Conservation (phyloP, 2,888 invertebrate genomes). For the Perdita meconis region DNA sequence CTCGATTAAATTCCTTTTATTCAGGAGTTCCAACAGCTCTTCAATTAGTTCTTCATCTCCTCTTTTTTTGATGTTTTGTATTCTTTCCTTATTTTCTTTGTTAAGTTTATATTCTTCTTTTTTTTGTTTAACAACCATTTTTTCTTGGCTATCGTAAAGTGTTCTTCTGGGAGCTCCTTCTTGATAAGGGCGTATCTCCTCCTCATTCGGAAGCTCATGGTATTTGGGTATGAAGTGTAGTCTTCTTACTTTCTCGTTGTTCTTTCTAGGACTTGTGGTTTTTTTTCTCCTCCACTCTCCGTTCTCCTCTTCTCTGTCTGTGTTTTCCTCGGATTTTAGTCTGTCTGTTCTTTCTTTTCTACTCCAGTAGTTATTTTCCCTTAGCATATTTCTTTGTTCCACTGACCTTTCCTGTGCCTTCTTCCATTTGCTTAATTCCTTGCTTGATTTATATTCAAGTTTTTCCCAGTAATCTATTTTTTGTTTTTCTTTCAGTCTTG, state of each 20-base stretch:
- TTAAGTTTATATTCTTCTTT: background rate
- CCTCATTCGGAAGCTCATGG: no score
- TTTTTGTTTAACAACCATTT: background rate
- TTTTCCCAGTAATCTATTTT: background rate
- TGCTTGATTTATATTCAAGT: background rate
- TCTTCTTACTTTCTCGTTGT: no score
- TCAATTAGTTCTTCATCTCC: background rate
- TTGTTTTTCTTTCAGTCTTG: background rate
- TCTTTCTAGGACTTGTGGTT: no score
- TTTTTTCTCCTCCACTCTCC: no score
- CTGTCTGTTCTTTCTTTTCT: background rate
- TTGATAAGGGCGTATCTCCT: no score
- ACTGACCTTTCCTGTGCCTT: background rate
- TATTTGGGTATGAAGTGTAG: no score
- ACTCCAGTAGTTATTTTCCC: background rate
- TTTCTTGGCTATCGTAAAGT: no score
- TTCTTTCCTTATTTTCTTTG: background rate
- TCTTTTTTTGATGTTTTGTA: background rate
- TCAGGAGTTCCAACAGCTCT: background rate
- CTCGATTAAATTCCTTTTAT: background rate
- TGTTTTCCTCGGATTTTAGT: background rate
- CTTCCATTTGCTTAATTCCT: background rate
- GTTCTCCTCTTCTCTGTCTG: no score
- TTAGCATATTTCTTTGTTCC: background rate
- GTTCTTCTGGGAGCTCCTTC: no score